These are phyloP conservation scores for Teleogryllus oceanicus DNA, from an alignment of 2,888 invertebrate species.

Conservation along the genomic window DNA sequence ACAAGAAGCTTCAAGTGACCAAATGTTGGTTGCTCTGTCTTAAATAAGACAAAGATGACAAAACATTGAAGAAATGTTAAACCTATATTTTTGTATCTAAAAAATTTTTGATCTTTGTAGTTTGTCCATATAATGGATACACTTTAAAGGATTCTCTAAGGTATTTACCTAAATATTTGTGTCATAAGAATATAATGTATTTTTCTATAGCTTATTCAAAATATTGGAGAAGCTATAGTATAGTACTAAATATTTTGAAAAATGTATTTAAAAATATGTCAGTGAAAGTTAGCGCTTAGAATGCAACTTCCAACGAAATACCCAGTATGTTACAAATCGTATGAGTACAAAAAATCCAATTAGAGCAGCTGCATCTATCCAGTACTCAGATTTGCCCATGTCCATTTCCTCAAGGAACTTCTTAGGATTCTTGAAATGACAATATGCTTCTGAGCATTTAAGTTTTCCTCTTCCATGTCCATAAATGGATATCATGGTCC, in stretches of 20 bases:
- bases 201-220: background rate
- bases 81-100: background rate
- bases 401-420: conserved; percentile 83
- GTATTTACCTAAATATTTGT: background rate
- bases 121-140: conserved; percentile 1
- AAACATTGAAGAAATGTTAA: background rate
- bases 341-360: conserved; percentile 74
- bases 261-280: conserved; percentile 9
- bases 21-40: background rate
- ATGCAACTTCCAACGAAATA: conserved; percentile 74
- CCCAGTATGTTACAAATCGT: conserved; percentile 75
- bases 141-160: background rate
- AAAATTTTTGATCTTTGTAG: background rate
- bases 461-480: conserved; percentile 50
- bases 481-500: conserved; percentile 50
- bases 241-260: background rate
- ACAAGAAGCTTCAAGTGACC: background rate
- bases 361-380: conserved; percentile 81
- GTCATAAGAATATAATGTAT: conserved; percentile 18
- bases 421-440: conserved; percentile 75
- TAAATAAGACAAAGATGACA: background rate
- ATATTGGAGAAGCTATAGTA: background rate
- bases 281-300: conserved; percentile 23
- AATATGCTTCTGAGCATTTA: conserved; percentile 58
- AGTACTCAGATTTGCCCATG: conserved; percentile 62